Base-by-base conservation (phyloP, 2,797 vertebrate genomes). In the Decapterus maruadsi region DNA sequence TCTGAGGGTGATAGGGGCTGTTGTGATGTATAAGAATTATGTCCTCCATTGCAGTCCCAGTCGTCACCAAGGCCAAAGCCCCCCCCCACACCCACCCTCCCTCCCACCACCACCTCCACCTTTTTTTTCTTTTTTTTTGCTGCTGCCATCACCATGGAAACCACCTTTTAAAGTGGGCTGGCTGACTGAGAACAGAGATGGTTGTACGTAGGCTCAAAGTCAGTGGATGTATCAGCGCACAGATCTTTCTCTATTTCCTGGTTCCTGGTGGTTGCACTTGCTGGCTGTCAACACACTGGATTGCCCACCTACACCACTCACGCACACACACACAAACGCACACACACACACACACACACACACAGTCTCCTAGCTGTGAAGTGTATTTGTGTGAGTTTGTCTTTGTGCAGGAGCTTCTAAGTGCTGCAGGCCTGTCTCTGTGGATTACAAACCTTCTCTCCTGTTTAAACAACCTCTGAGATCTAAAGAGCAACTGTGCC, bases 391-490 rank as follows among this genome's bases (percentile, higher is more conserved):
- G 4, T 65, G 59, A n/a, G 54, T 72, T 68, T 36, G 73, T 72
- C 53, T 79, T 34, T 73, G 72, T 80, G 62, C 58, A 29, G 50
- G 75, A 66, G 72, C 34, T 19, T 38, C 59, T 67, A 76, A 76
- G 76, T 58, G 85, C 89, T 83, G 63, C 83, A 79, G 88, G 80
- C 78, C 84, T 84, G 85, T 91, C 89, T 90, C 75, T 60, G 67
- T 79, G 81, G 85, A 92, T 93, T 91, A 89, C 72, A 85, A 72
- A 90, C 78, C 83, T 16, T 74, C 77, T 87, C 87, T 86, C 62
- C 65, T 87, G 85, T 92, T 92, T 91, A 89, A 92, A 92, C 92
- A 93, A 87, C 81, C 85, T 72, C 50, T 64, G 82, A 85, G 82
- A 90, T 91, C 84, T 85, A 69, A 91, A 68, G 59, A 65, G 31